phyloP scores from a whole-genome alignment of 2,797 vertebrate genomes.

The Galago senegalensis region DNA sequence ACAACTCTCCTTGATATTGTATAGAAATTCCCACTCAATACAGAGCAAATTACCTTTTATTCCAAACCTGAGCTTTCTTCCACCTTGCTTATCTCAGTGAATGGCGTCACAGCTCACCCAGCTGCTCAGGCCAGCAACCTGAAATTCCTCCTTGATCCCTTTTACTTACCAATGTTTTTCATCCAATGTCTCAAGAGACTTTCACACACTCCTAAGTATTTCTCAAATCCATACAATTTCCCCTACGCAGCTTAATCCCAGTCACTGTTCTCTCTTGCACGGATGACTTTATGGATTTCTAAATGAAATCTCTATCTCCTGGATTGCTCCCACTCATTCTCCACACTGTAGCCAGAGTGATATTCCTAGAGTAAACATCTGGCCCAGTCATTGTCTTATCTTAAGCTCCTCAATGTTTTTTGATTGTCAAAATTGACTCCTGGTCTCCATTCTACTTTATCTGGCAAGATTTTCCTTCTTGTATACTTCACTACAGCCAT shows the following conservation, averaged over 20 bases:
- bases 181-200: not conserved
- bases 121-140: not conserved
- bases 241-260: not conserved
- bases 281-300: not conserved
- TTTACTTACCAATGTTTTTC: not conserved
- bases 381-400: not conserved
- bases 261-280: not conserved
- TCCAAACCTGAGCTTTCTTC: not conserved
- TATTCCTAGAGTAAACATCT: not conserved
- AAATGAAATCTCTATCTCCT: not conserved
- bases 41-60: not conserved
- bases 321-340: not conserved
- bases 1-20: not conserved
- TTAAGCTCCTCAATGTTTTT: not conserved
- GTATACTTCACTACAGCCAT: not conserved
- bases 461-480: not conserved
- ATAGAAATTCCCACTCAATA: not conserved
- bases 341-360: not conserved
- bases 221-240: not conserved
- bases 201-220: not conserved
- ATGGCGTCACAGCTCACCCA: not conserved
- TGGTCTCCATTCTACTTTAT: not conserved
- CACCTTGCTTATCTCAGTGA: not conserved
- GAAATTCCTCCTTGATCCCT: not conserved
- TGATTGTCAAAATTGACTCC: not conserved